Evolutionary conservation across 1,140 invertebrate species (phyloP).

Genomic region (Mesaphorura yosii): DNA sequence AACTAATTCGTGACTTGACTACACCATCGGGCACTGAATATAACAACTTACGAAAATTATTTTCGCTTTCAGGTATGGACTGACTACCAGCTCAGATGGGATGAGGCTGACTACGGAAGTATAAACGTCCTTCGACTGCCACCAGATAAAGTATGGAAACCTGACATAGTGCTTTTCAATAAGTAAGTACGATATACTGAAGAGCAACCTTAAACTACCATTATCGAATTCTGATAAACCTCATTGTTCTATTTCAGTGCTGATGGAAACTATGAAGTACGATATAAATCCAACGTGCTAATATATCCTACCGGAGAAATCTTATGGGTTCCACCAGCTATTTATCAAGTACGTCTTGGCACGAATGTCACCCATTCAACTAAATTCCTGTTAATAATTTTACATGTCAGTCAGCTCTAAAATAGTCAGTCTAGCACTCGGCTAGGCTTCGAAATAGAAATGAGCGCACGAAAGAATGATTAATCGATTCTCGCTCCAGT

Average conservation of each 20-base stretch:
- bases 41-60: background rate
- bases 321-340: conserved; percentile 95
- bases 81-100: conserved; percentile 96
- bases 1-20: too few species aligned
- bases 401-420: too few species aligned
- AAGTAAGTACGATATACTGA: conserved; percentile 63
- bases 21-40: too few species aligned
- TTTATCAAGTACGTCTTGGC: conserved; percentile 70
- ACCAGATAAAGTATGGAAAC: conserved; percentile 98
- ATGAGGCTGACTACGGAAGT: conserved; percentile 93
- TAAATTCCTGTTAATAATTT: too few species aligned
- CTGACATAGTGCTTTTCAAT: conserved; percentile 98
- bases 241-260: conserved; percentile 52
- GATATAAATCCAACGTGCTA: conserved; percentile 93
- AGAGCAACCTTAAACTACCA: conserved; percentile 1
- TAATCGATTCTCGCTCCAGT: too few species aligned
- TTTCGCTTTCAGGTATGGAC: conserved; percentile 62
- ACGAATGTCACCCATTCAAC: too few species aligned
- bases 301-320: conserved; percentile 87
- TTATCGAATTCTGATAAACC: background rate
- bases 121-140: conserved; percentile 89
- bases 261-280: conserved; percentile 90
- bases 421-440: too few species aligned
- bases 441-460: too few species aligned
- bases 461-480: too few species aligned